phyloP scores from a whole-genome alignment of 2,888 invertebrate species.

The Melikaiella ostensackeni region DNA sequence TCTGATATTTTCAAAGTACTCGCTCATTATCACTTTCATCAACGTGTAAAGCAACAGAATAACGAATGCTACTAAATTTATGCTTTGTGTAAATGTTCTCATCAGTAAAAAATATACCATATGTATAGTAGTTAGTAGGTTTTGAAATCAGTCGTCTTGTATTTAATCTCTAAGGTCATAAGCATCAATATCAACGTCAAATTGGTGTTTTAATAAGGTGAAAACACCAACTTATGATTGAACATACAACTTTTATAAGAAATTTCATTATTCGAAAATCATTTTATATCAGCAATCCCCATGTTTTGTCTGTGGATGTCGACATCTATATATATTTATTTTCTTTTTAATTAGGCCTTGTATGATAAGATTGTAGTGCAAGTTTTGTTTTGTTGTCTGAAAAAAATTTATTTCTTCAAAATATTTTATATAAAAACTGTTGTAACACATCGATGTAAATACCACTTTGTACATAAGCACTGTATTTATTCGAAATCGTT shows the following conservation, averaged over 20 bases:
- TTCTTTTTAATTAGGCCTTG: background rate
- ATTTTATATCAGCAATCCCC: background rate
- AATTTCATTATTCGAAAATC: background rate
- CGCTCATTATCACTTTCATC: background rate
- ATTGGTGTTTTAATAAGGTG: background rate
- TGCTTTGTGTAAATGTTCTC: background rate
- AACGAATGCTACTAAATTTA: background rate
- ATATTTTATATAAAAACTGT: conserved; percentile 57
- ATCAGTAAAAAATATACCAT: background rate
- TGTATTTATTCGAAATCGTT: conserved; percentile 71
- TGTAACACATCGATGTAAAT: conserved; percentile 70
- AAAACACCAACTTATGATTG: background rate
- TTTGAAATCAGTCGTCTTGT: background rate
- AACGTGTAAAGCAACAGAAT: background rate
- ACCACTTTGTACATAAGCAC: conserved; percentile 72
- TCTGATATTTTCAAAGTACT: background rate
- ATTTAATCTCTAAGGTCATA: background rate
- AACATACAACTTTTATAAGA: background rate
- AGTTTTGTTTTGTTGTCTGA: background rate
- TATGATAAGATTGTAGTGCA: background rate
- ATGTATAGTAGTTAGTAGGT: background rate
- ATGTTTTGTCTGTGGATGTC: background rate
- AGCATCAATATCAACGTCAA: background rate
- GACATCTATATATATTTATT: background rate
- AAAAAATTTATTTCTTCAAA: conserved; percentile 3